Evolutionary conservation across 1,140 invertebrate genomes (phyloP), one percentile per base, ranked within the genome.

Genomic region (Musca domestica): DNA sequence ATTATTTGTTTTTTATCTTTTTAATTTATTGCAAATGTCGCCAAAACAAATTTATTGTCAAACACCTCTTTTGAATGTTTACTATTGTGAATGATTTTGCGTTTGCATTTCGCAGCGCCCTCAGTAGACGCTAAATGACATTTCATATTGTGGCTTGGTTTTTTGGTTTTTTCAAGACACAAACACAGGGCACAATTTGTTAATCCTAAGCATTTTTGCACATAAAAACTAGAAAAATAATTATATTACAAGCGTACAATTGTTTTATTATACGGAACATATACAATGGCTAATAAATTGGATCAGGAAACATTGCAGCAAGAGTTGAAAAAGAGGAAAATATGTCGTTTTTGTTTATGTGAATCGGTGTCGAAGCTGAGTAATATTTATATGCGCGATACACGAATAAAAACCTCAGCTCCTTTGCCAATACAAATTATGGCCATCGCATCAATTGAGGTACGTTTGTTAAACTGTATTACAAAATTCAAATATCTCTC

Each of bases 381-480:
- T 69, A 90, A 85, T 79, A 88, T 92, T 74, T 90, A 88, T 74
- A 85, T 88, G 63, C 86, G 85, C 72, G 85, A 85, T 74, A 78
- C 81, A 66, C 76, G 82, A 70, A 75, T 85, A 58, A 87, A 84
- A 74, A 83, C 85, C 67, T 86, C 89, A 67, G 85, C 89, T 58
- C 86, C 89, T 69, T 82, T 92, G 72, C 84, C 86, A 48, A 76
- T 91, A 72, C 90, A 91, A 83, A 88, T 91, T 74, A 89, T 92
- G 87, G 88, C 90, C 41, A 90, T 88, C 74, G 85, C 89, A 69
- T 85, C 88, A 52, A 88, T 91, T 67, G 91, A 92, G 89, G 90
- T 91, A 87, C 84, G 74, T 69, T 25, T 54, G 6, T 41, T 41
- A 7, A 7, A 10, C 2, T 2, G 5, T 7, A 41, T 41, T 41